Evolutionary conservation across 2,797 vertebrate species (phyloP), one percentile per base, ranked within the genome.

Genomic region (Thunnus albacares): DNA sequence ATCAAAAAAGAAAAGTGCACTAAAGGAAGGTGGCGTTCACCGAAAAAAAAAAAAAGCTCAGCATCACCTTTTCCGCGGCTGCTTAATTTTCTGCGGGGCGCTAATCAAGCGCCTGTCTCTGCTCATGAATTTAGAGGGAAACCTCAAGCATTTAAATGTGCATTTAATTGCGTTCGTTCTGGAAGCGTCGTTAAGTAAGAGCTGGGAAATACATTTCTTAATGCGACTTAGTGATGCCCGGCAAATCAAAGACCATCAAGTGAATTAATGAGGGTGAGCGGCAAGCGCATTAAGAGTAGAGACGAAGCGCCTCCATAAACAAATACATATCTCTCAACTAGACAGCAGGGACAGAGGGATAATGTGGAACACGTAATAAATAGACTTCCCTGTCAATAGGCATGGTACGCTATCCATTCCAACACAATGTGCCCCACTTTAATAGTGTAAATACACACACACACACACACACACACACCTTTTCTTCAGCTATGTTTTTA

Each of bases 211-310:
- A 93, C 90, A 92, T 94, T 92, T 94, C 91, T 93, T 96, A 95
- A 95, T 96, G 94, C 86, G 92, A 93, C 93, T 94, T 94, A 94
- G 93, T 88, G 93, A 95, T 94, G 94, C 93, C 94, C 89, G 80
- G 93, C 90, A 92, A 94, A 95, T 95, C 94, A 94, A 94, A 95
- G 92, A 88, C 85, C 93, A 93, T 93, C 94, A 93, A 89, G 92
- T 79, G 91, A 94, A 95, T 95, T 95, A 95, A 95, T 93, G 94
- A 95, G 93, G 92, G 91, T 75, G 90, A 92, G 92, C 91, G 85
- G 89, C 81, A 83, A 93, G 91, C 85, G 72, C 93, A 93, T 93
- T 94, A 94, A 90, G 84, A 91, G 87, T 30, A 67, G 87, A 90
- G 91, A 87, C 67, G 33, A 55, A 91, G 90, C 79, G 85, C 85